Percentiles rank a stretch among this genome's conserved stretches.
These are phyloP conservation scores for Vireo griseus DNA, from an alignment of 2,797 vertebrate species.

Conservation along the genomic window DNA sequence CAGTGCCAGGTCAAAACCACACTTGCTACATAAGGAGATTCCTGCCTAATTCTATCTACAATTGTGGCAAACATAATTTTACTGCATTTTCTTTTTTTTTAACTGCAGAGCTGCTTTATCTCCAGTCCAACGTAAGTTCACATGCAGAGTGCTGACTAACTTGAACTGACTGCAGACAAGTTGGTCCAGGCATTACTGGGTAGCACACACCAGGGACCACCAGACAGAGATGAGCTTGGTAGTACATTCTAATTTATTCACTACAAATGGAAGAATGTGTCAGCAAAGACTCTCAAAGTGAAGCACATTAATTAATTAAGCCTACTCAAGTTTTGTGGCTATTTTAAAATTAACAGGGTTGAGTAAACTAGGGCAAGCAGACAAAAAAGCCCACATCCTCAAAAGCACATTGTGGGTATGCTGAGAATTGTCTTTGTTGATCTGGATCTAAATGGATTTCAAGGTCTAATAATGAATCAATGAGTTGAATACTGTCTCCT, in stretches of 20 bases:
- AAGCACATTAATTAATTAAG: conserved; percentile 18
- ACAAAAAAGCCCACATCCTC: conserved; percentile 26
- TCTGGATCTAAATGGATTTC: conserved; percentile 40
- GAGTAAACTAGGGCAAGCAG: conserved; percentile 21
- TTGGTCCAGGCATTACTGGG: not conserved
- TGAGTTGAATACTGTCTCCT: not conserved
- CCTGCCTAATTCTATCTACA: not conserved
- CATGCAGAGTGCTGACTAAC: not conserved
- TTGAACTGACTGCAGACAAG: not conserved
- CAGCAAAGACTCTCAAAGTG: conserved; percentile 14
- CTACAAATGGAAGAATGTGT: not conserved
- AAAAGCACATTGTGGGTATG: not conserved
- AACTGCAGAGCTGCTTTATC: not conserved
- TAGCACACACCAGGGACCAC: not conserved
- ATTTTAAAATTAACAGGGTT: conserved; percentile 39
- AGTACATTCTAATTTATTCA: not conserved
- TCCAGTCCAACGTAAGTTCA: not conserved
- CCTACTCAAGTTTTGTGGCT: conserved; percentile 43
- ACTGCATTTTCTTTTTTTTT: not conserved
- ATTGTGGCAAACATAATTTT: not conserved
- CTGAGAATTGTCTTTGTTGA: conserved; percentile 13
- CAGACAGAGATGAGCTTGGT: not conserved
- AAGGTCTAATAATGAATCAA: conserved; percentile 36
- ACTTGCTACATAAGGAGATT: not conserved
- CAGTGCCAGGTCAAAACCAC: not conserved